Conservation (phyloP, 2,113 vertebrate species). For the Varanus salvator region DNA sequence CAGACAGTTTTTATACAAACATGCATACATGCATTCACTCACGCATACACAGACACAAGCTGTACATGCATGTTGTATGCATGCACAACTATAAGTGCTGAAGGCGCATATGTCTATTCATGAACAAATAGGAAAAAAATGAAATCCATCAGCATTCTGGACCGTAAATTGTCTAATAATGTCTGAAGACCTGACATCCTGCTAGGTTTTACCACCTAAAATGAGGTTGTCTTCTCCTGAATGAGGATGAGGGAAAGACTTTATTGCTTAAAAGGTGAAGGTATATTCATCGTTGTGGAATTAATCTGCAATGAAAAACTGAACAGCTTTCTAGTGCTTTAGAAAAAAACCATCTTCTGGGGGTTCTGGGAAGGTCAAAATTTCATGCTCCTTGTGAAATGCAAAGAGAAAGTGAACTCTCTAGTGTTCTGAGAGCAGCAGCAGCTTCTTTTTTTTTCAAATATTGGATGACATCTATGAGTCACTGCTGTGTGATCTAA, state of each 20-base stretch:
- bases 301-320: not conserved
- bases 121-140: not conserved
- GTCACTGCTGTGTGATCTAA: not conserved
- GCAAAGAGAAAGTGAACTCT: not conserved
- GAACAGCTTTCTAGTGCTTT: not conserved
- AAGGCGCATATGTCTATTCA: too few species aligned
- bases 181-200: not conserved
- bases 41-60: too few species aligned
- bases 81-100: too few species aligned
- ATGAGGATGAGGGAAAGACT: not conserved
- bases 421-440: not conserved
- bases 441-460: not conserved
- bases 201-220: not conserved
- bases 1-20: too few species aligned
- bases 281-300: not conserved
- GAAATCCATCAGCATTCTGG: not conserved
- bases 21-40: too few species aligned
- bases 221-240: not conserved
- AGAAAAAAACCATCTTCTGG: not conserved
- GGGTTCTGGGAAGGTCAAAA: not conserved
- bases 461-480: not conserved
- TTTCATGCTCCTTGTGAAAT: not conserved
- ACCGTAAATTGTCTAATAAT: not conserved
- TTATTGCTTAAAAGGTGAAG: not conserved
- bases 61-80: too few species aligned